phyloP scores from a whole-genome alignment of 1,140 invertebrate genomes.

The Artemia franciscana region DNA sequence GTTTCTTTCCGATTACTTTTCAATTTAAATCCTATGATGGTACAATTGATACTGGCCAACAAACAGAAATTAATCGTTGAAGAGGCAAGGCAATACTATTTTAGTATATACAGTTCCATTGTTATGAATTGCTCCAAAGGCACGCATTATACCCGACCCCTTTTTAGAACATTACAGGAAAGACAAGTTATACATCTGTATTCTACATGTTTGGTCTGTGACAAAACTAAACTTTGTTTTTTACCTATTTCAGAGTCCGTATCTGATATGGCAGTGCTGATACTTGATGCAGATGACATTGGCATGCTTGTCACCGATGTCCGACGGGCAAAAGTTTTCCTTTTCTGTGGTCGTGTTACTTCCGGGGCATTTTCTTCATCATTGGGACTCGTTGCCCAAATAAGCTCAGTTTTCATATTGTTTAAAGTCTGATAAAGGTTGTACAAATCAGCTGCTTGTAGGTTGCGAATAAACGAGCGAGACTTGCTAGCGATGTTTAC shows the following conservation, averaged over 20 bases:
- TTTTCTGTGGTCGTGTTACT: background rate
- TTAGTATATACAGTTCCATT: too few relatives aligned
- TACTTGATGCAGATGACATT: background rate
- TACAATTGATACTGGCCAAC: too few relatives aligned
- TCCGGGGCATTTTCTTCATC: constrained; percentile 9
- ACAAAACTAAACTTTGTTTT: too few relatives aligned
- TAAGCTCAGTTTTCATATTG: constrained; percentile 51
- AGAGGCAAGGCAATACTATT: too few relatives aligned
- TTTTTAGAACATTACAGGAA: too few relatives aligned
- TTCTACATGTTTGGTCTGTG: too few relatives aligned
- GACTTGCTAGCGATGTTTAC: constrained; percentile 17
- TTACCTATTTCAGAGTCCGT: constrained; percentile 50
- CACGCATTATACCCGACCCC: too few relatives aligned
- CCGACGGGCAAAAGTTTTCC: background rate
- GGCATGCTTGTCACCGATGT: background rate
- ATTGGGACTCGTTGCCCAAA: constrained; percentile 38
- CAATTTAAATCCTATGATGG: too few relatives aligned
- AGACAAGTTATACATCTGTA: too few relatives aligned
- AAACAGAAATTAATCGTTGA: too few relatives aligned
- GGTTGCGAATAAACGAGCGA: constrained; percentile 24
- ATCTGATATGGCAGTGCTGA: constrained; percentile 23
- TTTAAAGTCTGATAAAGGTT: constrained; percentile 60
- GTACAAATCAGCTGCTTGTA: constrained; percentile 45
- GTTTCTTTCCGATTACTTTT: too few relatives aligned
- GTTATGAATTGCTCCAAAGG: too few relatives aligned